A percentile compares a stretch with the other conserved stretches of the same genome.
These are phyloP conservation scores for Melanotaenia nigrans DNA, from an alignment of 2,797 vertebrate species.

Conservation along the genomic window DNA sequence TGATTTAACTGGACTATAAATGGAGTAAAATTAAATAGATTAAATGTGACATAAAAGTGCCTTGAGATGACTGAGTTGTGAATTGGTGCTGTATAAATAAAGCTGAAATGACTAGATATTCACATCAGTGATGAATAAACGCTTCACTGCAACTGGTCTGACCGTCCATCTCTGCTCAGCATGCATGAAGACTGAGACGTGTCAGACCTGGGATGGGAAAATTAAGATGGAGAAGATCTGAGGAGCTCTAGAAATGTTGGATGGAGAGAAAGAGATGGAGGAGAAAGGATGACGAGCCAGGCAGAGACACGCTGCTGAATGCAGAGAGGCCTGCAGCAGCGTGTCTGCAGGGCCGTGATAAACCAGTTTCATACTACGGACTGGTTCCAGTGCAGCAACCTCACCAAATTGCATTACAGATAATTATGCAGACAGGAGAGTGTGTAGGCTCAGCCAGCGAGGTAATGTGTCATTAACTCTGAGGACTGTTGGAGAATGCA, in stretches of 20 bases:
- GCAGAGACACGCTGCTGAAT: conserved; percentile 46
- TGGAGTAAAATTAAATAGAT: no score
- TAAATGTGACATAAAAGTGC: no score
- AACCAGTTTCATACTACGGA: conserved; percentile 45
- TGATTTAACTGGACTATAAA: no score
- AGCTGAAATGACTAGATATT: no score
- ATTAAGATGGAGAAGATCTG: conserved; percentile 47
- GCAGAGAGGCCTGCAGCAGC: conserved; percentile 35
- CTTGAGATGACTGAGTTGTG: no score
- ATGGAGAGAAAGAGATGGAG: conserved; percentile 18
- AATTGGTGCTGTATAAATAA: no score
- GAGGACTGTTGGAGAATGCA: conserved; percentile 30
- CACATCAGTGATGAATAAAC: no score
- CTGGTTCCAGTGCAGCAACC: conserved; percentile 18
- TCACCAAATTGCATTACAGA: conserved; percentile 32
- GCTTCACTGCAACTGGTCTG: no score
- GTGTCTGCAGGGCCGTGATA: conserved; percentile 43
- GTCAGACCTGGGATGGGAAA: conserved; percentile 33
- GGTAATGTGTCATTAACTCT: conserved; percentile 30
- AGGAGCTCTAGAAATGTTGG: conserved; percentile 13
- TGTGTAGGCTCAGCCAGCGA: conserved; percentile 19
- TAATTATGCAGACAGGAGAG: conserved; percentile 39
- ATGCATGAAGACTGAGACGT: no score
- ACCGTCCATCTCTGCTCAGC: no score
- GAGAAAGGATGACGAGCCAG: conserved; percentile 22